These are phyloP conservation scores for Anthopleura xanthogrammica DNA, from an alignment of 92 coral and sea anemone genomes.

Conservation along the genomic window DNA sequence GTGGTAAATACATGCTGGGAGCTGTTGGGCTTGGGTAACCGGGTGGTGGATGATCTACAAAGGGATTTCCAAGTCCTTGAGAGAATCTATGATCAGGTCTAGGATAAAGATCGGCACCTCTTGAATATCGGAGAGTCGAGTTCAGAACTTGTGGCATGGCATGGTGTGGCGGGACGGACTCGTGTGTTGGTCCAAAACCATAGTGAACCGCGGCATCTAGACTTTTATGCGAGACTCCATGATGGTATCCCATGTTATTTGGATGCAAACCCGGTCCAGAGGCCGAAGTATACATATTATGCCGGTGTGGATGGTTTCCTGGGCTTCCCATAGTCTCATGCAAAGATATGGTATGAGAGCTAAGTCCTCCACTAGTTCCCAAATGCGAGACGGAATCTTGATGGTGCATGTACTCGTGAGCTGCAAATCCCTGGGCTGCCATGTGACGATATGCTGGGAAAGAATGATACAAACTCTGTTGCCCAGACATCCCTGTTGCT, in stretches of 20 bases:
- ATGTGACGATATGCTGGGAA: conserved; percentile 94
- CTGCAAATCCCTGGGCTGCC: conserved; percentile 72
- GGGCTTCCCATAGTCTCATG: conserved; percentile 86
- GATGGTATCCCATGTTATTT: conserved; percentile 87
- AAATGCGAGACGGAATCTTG: conserved; percentile 78
- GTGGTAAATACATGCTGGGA: conserved; percentile 77
- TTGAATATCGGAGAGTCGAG: conserved; percentile 61
- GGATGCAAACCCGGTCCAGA: conserved; percentile 76
- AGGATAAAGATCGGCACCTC: conserved; percentile 72
- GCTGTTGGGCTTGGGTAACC: conserved; percentile 81
- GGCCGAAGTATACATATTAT: conserved; percentile 77
- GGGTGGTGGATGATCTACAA: conserved; percentile 78
- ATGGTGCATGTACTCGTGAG: conserved; percentile 85
- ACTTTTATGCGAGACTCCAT: conserved; percentile 83
- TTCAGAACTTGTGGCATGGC: conserved; percentile 80
- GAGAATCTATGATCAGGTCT: conserved; percentile 67
- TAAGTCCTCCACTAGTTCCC: conserved; percentile 67
- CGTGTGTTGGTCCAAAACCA: conserved; percentile 76
- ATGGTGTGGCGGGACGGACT: conserved; percentile 77
- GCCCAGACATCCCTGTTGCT: conserved; percentile 82
- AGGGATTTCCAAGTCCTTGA: conserved; percentile 77
- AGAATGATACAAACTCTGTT: conserved; percentile 91
- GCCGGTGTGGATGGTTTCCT: conserved; percentile 80
- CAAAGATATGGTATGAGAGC: conserved; percentile 80
- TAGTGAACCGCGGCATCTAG: conserved; percentile 82